Percentiles rank a stretch among this genome's conserved stretches.
Evolutionary conservation across 2,797 vertebrate genomes (phyloP).

Genomic region (Sebastes goodei): DNA sequence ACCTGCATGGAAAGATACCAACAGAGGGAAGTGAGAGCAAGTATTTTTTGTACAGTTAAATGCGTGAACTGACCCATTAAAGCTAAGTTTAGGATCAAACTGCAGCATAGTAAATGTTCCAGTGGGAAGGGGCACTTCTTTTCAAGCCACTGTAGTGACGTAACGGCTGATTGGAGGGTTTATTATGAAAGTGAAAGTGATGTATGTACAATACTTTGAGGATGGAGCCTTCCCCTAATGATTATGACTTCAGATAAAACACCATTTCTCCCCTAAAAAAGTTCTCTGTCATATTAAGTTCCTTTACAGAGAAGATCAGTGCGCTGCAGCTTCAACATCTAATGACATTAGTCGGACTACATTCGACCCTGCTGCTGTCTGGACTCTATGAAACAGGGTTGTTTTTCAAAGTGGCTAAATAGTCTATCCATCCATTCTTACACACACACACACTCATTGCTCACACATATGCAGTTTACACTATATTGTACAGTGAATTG

Average conservation of each 20-base stretch:
- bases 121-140: neutral
- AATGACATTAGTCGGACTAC: neutral
- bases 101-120: neutral
- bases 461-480: neutral
- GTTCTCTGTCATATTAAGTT: neutral
- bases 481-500: constrained; percentile 32
- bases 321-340: neutral
- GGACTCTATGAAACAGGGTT: neutral
- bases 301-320: neutral
- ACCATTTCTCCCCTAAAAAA: neutral
- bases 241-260: neutral
- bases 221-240: neutral
- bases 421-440: neutral
- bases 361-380: neutral
- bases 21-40: neutral
- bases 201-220: neutral
- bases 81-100: neutral
- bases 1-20: neutral
- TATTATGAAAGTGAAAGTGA: neutral
- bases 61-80: neutral
- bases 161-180: neutral
- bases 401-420: constrained; percentile 2
- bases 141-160: neutral
- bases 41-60: neutral
- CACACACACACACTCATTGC: neutral